These are phyloP conservation scores for Trimorus sp. DNA, from an alignment of 2,888 invertebrate genomes.

Conservation along the genomic window DNA sequence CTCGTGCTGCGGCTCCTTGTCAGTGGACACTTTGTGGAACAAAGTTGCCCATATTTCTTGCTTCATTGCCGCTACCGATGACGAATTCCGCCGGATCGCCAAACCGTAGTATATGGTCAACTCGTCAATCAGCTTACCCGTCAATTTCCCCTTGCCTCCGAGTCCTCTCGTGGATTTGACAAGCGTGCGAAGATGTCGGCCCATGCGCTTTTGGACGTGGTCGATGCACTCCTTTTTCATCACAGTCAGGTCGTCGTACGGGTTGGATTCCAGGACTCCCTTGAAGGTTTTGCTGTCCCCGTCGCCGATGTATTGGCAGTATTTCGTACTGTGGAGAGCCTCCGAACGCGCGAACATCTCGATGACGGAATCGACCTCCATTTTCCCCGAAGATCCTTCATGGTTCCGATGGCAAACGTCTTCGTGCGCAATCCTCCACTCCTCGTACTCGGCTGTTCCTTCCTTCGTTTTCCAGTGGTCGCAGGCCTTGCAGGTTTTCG, in stretches of 20 bases:
- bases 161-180: conserved; percentile 49
- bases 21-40: conserved; percentile 55
- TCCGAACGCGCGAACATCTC: conserved; percentile 67
- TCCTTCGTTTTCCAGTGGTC: conserved; percentile 60
- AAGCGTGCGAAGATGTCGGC: conserved; percentile 45
- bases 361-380: conserved; percentile 66
- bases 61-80: conserved; percentile 46
- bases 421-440: conserved; percentile 63
- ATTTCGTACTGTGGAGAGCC: conserved; percentile 56
- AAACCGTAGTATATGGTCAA: conserved; percentile 55
- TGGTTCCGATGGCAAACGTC: conserved; percentile 66
- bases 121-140: conserved; percentile 59
- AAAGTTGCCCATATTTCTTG: conserved; percentile 43
- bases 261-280: conserved; percentile 27
- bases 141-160: conserved; percentile 57
- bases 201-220: conserved; percentile 41
- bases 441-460: conserved; percentile 61
- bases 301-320: conserved; percentile 64
- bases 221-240: conserved; percentile 47
- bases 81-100: conserved; percentile 42
- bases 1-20: conserved; percentile 55
- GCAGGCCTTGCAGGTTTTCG: conserved; percentile 65
- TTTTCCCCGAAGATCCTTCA: conserved; percentile 66
- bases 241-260: conserved; percentile 33
- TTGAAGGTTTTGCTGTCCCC: conserved; percentile 65